phyloP scores from a whole-genome alignment of 1,140 invertebrate genomes.

The Drosophila nasuta region DNA sequence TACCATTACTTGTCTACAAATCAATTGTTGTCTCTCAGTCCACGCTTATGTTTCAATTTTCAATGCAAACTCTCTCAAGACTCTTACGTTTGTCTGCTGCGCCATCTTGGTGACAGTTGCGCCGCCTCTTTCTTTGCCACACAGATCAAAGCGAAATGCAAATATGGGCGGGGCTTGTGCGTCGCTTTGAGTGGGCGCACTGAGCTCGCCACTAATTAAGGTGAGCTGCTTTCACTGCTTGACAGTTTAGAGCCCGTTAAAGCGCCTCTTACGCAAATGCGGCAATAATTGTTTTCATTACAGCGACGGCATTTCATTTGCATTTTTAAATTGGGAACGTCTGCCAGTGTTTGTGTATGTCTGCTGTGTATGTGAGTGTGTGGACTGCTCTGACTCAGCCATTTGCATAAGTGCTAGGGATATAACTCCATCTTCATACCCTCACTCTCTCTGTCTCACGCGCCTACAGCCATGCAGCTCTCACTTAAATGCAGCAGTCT shows the following conservation, averaged over 20 bases:
- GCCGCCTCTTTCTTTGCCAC: constrained; percentile 25
- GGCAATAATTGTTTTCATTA: constrained; percentile 78
- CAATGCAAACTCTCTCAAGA: not conserved
- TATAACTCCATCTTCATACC: not conserved
- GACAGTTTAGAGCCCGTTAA: constrained; percentile 75
- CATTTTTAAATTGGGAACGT: constrained; percentile 54
- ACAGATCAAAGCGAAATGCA: constrained; percentile 75
- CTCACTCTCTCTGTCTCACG: not conserved
- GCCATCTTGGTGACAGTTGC: constrained; percentile 34
- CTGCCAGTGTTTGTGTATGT: constrained; percentile 7
- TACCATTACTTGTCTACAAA: not conserved
- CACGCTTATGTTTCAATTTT: constrained; percentile 16
- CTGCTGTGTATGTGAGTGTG: constrained; percentile 2
- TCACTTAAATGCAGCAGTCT: constrained; percentile 1
- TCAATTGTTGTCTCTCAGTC: not conserved
- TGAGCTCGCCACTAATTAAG: constrained; percentile 74
- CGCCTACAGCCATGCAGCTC: too few relatives aligned
- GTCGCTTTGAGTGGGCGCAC: constrained; percentile 18
- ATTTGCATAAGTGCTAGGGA: constrained; percentile 55
- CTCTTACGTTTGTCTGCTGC: constrained; percentile 20
- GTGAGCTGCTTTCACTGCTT: constrained; percentile 13
- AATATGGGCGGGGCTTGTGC: constrained; percentile 55
- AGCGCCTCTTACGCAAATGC: constrained; percentile 72
- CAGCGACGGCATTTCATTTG: constrained; percentile 60
- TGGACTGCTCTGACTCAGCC: constrained; percentile 46